Evolutionary conservation across 1,140 invertebrate species (phyloP), one percentile per base, ranked within the genome.

Genomic region (Acromyrmex heyeri): DNA sequence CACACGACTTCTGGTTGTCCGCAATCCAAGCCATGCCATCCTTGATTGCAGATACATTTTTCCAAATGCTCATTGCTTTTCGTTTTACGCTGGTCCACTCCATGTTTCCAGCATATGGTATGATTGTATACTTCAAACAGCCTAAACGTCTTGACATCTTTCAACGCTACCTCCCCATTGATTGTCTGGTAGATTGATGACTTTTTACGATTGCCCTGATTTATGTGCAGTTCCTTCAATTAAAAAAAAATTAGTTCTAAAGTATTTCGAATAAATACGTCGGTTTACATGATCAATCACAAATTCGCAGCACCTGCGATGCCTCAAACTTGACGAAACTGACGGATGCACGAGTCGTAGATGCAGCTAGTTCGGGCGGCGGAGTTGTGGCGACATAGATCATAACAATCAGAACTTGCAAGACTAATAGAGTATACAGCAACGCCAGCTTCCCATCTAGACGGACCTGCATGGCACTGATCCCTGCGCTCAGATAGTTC

Each of bases 1-100:
- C 96, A 97, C 3, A 96, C 96, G 3, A 97, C 96, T 92, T 97
- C 96, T 3, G 96, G 96, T 88, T 97, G 96, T 16, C 96, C 96
- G 92, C 97, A 97, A 73, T 97, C 96, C 0, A 94, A 92, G 1
- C 97, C 96, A 90, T 97, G 97, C 96, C 96, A 97, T 8, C 96
- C 96, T 48, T 93, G 94, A 67, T 95, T 93, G 89, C 97, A 97
- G 4, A 94, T 92, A 88, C 96, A 97, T 87, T 95, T 95, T 79
- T 95, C 92, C 1, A 88, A 57, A 59, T 91, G 88, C 62, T 91
- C 91, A 0, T 90, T 91, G 1, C 85, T 86, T 24, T 91, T 87
- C 95, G 95, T 96, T 38, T 93, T 91, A 77, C 88, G 90, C 4
- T 96, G 93, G 87, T 96, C 95, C 0, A 96, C 94, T 14, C 96